A percentile compares a stretch with the other conserved stretches of the same genome.
These are phyloP conservation scores for Mellilla xanthometata DNA, from an alignment of 2,888 invertebrate species.

Conservation along the genomic window DNA sequence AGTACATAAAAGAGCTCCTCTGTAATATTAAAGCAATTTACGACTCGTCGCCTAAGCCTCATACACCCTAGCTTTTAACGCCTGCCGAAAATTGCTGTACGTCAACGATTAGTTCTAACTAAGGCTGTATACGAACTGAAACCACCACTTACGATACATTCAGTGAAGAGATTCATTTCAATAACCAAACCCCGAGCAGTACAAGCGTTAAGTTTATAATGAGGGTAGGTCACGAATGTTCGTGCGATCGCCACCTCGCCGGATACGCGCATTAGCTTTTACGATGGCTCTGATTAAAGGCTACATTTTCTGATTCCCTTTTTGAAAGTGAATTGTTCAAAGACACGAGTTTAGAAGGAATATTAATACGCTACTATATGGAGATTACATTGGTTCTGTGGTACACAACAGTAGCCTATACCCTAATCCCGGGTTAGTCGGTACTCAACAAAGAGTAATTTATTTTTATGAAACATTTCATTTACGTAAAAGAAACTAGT, in stretches of 20 bases:
- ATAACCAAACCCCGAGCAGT: constrained; percentile 20
- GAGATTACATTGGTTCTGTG: not conserved
- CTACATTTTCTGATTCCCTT: constrained; percentile 27
- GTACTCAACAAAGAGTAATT: no score
- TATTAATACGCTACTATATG: not conserved
- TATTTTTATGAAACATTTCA: no score
- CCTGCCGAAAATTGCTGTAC: no score
- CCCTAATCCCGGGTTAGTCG: no score
- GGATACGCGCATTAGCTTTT: constrained; percentile 32
- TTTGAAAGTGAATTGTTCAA: constrained; percentile 15
- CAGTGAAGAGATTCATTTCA: constrained; percentile 29
- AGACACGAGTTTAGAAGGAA: constrained; percentile 3
- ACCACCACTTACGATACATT: constrained; percentile 11
- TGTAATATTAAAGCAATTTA: no score
- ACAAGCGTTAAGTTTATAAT: constrained; percentile 29
- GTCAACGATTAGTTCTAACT: no score
- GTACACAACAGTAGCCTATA: no score
- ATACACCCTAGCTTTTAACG: no score
- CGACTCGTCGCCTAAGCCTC: no score
- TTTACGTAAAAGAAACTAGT: no score
- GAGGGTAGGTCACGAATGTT: constrained; percentile 28
- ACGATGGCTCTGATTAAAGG: constrained; percentile 32
- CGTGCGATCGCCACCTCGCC: constrained; percentile 25
- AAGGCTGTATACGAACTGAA: constrained; percentile 1
- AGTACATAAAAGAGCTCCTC: no score